Evolutionary conservation across 2,888 invertebrate genomes (phyloP).

Genomic region (Cerastoderma edule): DNA sequence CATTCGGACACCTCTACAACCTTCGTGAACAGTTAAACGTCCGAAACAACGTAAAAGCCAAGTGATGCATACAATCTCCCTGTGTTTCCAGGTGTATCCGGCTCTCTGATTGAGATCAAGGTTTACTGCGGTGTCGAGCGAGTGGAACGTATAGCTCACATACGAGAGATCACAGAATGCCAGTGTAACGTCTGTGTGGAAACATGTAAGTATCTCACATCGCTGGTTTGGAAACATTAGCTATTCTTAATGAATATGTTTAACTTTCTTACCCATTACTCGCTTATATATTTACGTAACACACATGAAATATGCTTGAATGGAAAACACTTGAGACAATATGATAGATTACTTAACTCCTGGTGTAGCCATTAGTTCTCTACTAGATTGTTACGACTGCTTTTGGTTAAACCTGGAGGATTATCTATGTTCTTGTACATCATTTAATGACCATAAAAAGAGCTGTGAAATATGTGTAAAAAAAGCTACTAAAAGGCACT

Average conservation of each 20-base stretch:
- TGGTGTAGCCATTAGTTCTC: neutral
- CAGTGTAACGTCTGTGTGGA: constrained; percentile 24
- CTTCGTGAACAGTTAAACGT: neutral
- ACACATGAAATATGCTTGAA: neutral
- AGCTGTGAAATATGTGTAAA: too few relatives aligned
- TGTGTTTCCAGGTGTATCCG: neutral
- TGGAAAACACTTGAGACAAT: neutral
- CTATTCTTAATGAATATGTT: neutral
- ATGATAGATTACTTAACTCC: neutral
- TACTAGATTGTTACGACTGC: too few relatives aligned
- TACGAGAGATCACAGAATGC: constrained; percentile 29
- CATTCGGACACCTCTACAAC: neutral
- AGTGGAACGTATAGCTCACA: constrained; percentile 16
- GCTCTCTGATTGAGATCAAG: constrained; percentile 6
- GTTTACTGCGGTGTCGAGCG: constrained; percentile 19
- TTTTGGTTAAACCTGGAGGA: too few relatives aligned
- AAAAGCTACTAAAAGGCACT: too few relatives aligned
- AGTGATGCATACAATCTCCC: neutral
- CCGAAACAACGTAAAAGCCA: neutral
- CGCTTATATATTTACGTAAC: neutral
- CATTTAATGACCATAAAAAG: too few relatives aligned
- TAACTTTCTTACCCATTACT: neutral
- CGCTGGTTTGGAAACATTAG: neutral
- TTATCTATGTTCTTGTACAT: too few relatives aligned
- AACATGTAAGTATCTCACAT: constrained; percentile 18